Conservation (phyloP, 1,140 invertebrate species). For the Plectrocnemia conspersa region DNA sequence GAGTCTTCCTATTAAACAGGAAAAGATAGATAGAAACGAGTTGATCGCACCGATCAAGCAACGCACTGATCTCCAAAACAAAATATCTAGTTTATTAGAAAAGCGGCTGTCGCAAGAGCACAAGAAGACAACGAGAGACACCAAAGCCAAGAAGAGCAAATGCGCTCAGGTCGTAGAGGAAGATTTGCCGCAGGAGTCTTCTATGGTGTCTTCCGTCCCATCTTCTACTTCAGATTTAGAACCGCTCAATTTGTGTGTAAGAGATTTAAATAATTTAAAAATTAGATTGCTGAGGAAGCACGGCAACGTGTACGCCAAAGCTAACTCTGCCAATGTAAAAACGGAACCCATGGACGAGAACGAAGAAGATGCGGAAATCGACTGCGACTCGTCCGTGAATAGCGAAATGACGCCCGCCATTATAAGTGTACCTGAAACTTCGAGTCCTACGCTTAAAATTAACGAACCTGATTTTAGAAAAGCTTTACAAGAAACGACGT, state of each 20-base stretch:
- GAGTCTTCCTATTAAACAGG: conserved; percentile 20
- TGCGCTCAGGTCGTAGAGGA: conserved; percentile 18
- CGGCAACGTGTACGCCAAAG: conserved; percentile 56
- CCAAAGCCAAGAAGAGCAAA: conserved; percentile 28
- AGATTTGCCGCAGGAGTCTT: conserved; percentile 39
- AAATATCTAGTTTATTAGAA: conserved; percentile 63
- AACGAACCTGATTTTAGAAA: conserved; percentile 32
- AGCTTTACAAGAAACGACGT: conserved; percentile 26
- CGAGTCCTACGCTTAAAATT: conserved; percentile 31
- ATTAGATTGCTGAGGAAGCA: conserved; percentile 58
- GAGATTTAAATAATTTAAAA: conserved; percentile 65
- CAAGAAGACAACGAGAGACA: conserved; percentile 40
- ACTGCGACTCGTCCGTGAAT: conserved; percentile 48
- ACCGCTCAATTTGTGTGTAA: conserved; percentile 77
- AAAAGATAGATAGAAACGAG: conserved; percentile 26
- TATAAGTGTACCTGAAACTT: conserved; percentile 35
- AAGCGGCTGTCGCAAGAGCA: conserved; percentile 63
- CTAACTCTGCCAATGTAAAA: conserved; percentile 50
- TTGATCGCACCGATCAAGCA: conserved; percentile 39
- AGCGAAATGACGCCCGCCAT: conserved; percentile 39
- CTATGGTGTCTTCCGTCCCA: conserved; percentile 40
- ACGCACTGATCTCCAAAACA: conserved; percentile 62
- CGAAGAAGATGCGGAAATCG: conserved; percentile 53
- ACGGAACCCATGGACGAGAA: conserved; percentile 53
- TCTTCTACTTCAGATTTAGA: conserved; percentile 56